Percentiles rank a stretch among this genome's conserved stretches.
phyloP scores from a whole-genome alignment of 2,888 invertebrate genomes.

The Pasiphila rectangulata region DNA sequence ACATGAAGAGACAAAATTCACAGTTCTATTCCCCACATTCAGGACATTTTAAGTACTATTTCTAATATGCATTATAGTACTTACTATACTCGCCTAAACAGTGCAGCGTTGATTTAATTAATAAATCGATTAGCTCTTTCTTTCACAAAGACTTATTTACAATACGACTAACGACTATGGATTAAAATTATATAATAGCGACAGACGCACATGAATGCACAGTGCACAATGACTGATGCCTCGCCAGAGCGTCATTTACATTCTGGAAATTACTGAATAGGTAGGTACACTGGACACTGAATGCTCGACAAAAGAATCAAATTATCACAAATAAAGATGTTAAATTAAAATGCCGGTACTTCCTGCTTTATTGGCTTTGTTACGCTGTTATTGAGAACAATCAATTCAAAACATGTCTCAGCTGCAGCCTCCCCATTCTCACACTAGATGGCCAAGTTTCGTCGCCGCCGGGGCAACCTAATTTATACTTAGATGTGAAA shows the following conservation, averaged over 20 bases:
- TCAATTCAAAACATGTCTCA: background rate
- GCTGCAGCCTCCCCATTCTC: no score
- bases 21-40: background rate
- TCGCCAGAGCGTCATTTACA: conserved; percentile 18
- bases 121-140: conserved; percentile 29
- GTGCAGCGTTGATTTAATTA: conserved; percentile 28
- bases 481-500: no score
- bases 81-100: conserved; percentile 24
- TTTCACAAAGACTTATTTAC: conserved; percentile 43
- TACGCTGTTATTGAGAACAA: no score
- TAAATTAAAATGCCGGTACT: no score
- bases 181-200: conserved; percentile 26
- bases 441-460: no score
- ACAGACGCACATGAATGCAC: conserved; percentile 21
- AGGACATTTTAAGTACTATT: conserved; percentile 35
- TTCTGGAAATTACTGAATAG: conserved; percentile 15
- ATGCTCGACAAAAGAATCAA: background rate
- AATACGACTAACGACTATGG: conserved; percentile 39
- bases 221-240: conserved; percentile 14
- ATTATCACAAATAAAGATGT: conserved; percentile 14
- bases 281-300: conserved; percentile 7
- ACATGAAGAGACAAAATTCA: background rate
- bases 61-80: conserved; percentile 25
- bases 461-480: no score
- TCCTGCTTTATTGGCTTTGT: background rate